phyloP scores from a whole-genome alignment of 2,113 vertebrate genomes.

The Regulus satrapa region DNA sequence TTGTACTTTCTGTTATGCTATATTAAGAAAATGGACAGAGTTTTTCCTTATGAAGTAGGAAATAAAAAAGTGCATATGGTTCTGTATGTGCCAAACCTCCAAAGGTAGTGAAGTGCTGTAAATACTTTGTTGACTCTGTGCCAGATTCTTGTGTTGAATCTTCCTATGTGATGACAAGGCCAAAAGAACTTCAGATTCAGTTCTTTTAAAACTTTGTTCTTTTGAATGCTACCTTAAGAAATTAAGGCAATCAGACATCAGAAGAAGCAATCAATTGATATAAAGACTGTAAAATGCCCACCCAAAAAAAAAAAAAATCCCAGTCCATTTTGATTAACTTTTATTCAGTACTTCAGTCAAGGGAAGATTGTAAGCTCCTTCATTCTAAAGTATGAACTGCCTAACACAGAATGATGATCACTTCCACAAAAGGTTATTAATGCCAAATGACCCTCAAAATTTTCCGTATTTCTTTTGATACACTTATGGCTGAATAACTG shows the following conservation, averaged over 20 bases:
- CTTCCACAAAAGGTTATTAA: not conserved
- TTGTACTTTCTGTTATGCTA: not conserved
- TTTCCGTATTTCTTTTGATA: not conserved
- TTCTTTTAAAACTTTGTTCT: not conserved
- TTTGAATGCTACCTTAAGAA: not conserved
- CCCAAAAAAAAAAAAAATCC: not conserved
- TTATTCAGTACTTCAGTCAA: not conserved
- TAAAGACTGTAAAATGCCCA: not conserved
- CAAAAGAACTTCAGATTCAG: not conserved
- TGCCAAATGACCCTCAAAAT: not conserved
- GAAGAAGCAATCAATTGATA: not conserved
- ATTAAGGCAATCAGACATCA: not conserved
- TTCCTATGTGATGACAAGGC: not conserved
- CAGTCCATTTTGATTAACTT: not conserved
- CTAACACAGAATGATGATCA: not conserved
- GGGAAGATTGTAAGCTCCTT: not conserved
- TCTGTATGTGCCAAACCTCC: not conserved
- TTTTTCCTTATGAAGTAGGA: not conserved
- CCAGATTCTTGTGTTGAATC: not conserved
- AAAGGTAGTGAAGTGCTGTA: not conserved
- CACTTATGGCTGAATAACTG: not conserved
- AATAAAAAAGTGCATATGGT: not conserved
- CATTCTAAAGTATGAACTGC: not conserved
- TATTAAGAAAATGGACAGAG: not conserved
- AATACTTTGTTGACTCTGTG: not conserved